A percentile compares a stretch with the other conserved stretches of the same genome.
These are phyloP conservation scores for Tetrao urogallus DNA, from an alignment of 2,113 vertebrate genomes.

Conservation along the genomic window DNA sequence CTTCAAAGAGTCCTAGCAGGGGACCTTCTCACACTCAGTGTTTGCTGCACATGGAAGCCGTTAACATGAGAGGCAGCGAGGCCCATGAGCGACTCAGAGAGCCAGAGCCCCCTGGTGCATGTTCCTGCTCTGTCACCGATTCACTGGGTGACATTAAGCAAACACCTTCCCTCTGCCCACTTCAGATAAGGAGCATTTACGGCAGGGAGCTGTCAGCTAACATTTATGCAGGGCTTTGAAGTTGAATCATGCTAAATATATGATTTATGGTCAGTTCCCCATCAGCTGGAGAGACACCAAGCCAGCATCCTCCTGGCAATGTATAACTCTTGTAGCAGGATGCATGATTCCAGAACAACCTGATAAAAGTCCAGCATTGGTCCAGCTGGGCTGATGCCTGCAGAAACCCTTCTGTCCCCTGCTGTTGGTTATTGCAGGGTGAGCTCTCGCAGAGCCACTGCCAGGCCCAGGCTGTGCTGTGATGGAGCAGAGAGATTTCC, in stretches of 20 bases:
- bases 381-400: background rate
- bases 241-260: background rate
- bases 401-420: background rate
- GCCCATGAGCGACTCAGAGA: background rate
- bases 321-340: background rate
- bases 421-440: background rate
- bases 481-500: background rate
- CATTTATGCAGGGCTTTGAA: background rate
- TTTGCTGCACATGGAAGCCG: background rate
- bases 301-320: background rate
- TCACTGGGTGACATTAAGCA: background rate
- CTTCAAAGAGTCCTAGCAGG: background rate
- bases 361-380: background rate
- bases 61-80: background rate
- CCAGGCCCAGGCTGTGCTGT: background rate
- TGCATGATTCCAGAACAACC: background rate
- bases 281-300: background rate
- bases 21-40: conserved; percentile 20
- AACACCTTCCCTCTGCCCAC: rapidly evolving
- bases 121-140: background rate
- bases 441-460: background rate
- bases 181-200: background rate
- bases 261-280: background rate
- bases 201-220: conserved; percentile 5
- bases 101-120: background rate